These are phyloP conservation scores for Trachelipus rathkii DNA, from an alignment of 1,140 invertebrate genomes.

Conservation along the genomic window DNA sequence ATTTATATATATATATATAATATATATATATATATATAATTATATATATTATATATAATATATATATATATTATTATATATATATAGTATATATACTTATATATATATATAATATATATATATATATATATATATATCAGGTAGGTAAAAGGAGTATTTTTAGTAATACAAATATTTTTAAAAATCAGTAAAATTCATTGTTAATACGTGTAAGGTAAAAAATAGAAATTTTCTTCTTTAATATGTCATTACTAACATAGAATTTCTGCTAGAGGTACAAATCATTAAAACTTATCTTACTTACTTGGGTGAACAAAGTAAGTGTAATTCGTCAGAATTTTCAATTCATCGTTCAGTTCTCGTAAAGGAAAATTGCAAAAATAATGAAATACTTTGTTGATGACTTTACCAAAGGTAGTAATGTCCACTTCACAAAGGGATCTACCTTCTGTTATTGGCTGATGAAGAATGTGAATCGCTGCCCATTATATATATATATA, in stretches of 20 bases:
- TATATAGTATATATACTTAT: no score
- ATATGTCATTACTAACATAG: neutral
- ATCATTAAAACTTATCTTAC: neutral
- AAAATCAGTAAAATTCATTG: no score
- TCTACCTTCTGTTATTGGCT: neutral
- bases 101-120: no score
- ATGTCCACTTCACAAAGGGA: neutral
- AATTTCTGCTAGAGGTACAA: neutral
- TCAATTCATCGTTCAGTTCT: neutral
- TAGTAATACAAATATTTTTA: no score
- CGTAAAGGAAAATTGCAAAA: neutral
- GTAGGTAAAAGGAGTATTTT: no score
- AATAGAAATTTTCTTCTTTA: neutral
- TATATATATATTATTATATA: no score
- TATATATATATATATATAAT: no score
- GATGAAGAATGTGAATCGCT: constrained; percentile 1
- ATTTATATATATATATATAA: no score
- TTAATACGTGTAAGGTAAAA: neutral
- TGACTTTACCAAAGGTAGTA: neutral
- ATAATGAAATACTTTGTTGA: neutral
- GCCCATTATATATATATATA: no score
- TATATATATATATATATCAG: no score
- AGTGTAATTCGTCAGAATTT: neutral
- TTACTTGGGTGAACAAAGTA: neutral
- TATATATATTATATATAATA: no score